Percentiles rank a stretch among this genome's conserved stretches.
Conservation (phyloP, 1,140 invertebrate species). For the Pararge aegeria region DNA sequence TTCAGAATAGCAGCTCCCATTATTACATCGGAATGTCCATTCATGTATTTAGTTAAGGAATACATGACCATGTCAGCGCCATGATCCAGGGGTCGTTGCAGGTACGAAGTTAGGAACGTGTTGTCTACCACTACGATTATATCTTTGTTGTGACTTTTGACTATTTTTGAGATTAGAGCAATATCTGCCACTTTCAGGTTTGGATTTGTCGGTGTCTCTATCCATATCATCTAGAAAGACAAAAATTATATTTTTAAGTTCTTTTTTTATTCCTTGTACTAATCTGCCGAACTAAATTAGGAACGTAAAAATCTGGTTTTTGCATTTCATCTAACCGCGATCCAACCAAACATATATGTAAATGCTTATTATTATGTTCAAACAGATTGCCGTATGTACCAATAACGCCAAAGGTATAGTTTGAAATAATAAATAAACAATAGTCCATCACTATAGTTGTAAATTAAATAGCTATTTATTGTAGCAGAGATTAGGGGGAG, state of each 20-base stretch:
- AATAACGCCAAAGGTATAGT: too few species aligned
- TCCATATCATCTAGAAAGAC: constrained; percentile 91
- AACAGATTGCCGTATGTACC: too few species aligned
- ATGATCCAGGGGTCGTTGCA: constrained; percentile 93
- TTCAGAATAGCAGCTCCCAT: constrained; percentile 95
- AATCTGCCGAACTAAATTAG: neutral
- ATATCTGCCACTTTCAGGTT: constrained; percentile 96
- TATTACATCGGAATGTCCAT: constrained; percentile 98
- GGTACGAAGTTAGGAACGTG: constrained; percentile 97
- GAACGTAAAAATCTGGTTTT: too few species aligned
- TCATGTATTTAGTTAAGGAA: constrained; percentile 99
- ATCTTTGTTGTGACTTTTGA: constrained; percentile 80
- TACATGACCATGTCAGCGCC: constrained; percentile 96
- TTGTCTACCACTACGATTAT: constrained; percentile 97
- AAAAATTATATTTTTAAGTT: constrained; percentile 1
- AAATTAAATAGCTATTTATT: too few species aligned
- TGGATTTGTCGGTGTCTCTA: constrained; percentile 99
- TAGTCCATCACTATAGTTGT: too few species aligned
- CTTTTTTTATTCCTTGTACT: neutral
- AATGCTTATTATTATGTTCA: too few species aligned
- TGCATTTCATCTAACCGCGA: too few species aligned
- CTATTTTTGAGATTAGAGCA: constrained; percentile 84
- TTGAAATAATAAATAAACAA: too few species aligned
- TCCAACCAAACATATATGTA: too few species aligned
- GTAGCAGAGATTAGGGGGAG: too few species aligned